Evolutionary conservation across 2,113 vertebrate genomes (phyloP).

Genomic region (Puffinus mauretanicus): DNA sequence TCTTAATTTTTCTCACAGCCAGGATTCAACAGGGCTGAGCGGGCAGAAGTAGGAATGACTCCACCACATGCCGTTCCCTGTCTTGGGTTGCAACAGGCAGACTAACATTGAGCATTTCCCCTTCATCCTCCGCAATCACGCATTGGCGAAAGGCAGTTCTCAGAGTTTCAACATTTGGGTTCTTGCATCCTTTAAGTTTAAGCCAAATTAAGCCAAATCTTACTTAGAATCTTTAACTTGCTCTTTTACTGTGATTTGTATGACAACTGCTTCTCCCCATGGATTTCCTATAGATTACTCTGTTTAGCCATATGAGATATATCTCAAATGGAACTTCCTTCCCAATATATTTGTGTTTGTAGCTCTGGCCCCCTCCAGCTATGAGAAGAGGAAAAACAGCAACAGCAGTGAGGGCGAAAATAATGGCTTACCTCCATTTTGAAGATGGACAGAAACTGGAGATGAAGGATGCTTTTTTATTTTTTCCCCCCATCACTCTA

Average conservation of each 20-base stretch:
- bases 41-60: neutral
- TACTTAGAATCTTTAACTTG: neutral
- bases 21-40: neutral
- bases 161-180: neutral
- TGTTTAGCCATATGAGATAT: neutral
- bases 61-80: neutral
- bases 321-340: neutral
- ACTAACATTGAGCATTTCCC: neutral
- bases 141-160: neutral
- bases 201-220: neutral
- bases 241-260: neutral
- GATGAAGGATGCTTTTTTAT: neutral
- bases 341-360: neutral
- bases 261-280: neutral
- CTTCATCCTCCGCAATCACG: neutral
- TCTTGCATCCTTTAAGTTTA: neutral
- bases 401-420: neutral
- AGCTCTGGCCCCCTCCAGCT: neutral
- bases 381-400: neutral
- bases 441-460: neutral
- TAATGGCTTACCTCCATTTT: neutral
- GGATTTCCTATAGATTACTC: neutral
- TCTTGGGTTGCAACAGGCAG: neutral
- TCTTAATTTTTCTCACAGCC: constrained; percentile 27
- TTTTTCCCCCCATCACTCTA: neutral